These are phyloP conservation scores for Thalassophryne amazonica DNA, from an alignment of 2,797 vertebrate species.

Conservation along the genomic window DNA sequence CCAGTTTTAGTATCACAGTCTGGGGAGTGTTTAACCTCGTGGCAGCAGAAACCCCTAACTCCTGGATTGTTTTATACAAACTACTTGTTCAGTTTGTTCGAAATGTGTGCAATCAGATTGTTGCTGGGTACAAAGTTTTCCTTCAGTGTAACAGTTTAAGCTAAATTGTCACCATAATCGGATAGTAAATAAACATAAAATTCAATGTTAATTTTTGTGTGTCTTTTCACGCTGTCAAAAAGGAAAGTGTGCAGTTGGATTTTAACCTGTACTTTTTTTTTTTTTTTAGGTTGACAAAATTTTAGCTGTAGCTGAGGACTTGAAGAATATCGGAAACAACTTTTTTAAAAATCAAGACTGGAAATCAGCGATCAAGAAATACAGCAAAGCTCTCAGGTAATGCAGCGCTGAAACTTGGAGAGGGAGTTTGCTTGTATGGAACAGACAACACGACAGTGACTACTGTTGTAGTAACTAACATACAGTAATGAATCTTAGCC, in stretches of 20 bases:
- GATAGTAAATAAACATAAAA: too few relatives aligned
- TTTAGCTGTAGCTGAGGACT: constrained; percentile 86
- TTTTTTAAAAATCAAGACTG: constrained; percentile 94
- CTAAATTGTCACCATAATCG: too few relatives aligned
- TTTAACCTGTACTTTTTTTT: constrained; percentile 24
- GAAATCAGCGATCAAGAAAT: constrained; percentile 89
- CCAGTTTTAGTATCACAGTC: background rate
- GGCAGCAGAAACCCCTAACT: background rate
- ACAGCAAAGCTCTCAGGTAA: constrained; percentile 93
- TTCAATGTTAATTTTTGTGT: background rate
- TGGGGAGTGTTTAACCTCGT: background rate
- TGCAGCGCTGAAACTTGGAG: background rate
- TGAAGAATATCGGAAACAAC: constrained; percentile 93
- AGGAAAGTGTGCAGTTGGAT: background rate
- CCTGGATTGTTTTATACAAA: too few relatives aligned
- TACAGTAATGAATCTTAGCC: too few relatives aligned
- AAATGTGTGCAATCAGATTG: too few relatives aligned
- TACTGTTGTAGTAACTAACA: too few relatives aligned
- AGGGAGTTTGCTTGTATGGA: too few relatives aligned
- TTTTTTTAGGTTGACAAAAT: constrained; percentile 85
- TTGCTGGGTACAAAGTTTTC: too few relatives aligned
- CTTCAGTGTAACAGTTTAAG: too few relatives aligned
- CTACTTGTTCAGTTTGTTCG: too few relatives aligned
- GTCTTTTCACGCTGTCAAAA: background rate
- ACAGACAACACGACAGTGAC: too few relatives aligned